A percentile compares a stretch with the other conserved stretches of the same genome.
Evolutionary conservation across 2,797 vertebrate species (phyloP).

Genomic region (Dromococcyx pavoninus): DNA sequence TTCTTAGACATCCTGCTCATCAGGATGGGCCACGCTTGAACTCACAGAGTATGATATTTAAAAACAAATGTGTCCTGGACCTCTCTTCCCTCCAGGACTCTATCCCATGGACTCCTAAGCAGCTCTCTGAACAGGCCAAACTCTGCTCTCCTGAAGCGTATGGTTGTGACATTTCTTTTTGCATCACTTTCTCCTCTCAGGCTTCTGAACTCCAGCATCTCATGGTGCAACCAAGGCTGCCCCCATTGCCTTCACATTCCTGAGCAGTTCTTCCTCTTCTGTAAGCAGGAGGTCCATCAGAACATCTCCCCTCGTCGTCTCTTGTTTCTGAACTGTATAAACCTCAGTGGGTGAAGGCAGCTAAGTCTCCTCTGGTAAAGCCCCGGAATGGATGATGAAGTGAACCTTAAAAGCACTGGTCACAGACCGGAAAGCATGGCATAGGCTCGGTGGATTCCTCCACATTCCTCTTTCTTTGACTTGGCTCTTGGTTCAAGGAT

Average conservation of each 20-base stretch:
- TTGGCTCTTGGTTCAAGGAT: not conserved
- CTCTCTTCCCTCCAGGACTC: not conserved
- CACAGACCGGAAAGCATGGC: not conserved
- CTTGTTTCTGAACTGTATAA: not conserved
- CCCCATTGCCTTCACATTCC: not conserved
- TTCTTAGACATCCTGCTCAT: too few relatives aligned
- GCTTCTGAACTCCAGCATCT: not conserved
- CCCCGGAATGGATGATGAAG: not conserved
- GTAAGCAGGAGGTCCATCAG: not conserved
- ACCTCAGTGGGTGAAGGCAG: not conserved
- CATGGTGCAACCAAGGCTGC: rapidly evolving
- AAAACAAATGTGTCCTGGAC: not conserved
- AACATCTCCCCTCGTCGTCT: not conserved
- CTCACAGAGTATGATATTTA: not conserved
- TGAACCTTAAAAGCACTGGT: not conserved
- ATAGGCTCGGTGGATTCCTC: not conserved
- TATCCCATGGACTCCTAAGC: not conserved
- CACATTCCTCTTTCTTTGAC: not conserved
- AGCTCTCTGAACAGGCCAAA: not conserved
- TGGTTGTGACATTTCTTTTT: not conserved
- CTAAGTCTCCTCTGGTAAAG: not conserved
- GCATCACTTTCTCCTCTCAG: not conserved
- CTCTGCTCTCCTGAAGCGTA: not conserved
- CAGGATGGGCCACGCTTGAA: not conserved
- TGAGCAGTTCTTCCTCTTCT: not conserved